phyloP scores from a whole-genome alignment of 2,113 vertebrate genomes.

The Scortum barcoo region DNA sequence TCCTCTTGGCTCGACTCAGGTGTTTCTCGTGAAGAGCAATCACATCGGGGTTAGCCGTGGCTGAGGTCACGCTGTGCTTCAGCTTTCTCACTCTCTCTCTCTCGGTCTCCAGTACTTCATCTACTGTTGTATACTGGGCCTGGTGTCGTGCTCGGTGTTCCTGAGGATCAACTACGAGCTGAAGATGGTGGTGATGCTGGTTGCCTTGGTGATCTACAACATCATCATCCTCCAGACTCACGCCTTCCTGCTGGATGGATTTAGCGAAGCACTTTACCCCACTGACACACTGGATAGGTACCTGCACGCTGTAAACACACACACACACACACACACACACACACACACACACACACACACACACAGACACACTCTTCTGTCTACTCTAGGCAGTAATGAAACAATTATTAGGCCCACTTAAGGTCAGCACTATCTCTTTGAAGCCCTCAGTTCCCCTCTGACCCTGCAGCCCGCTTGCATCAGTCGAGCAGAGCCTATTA shows the following conservation, averaged over 20 bases:
- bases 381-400: background rate
- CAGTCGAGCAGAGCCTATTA: conserved; percentile 25
- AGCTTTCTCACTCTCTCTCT: background rate
- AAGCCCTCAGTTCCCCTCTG: conserved; percentile 1
- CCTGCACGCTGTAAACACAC: background rate
- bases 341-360: background rate
- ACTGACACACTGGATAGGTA: conserved; percentile 88
- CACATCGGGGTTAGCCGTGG: background rate
- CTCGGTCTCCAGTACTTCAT: conserved; percentile 91
- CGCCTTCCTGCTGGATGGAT: conserved; percentile 90
- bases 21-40: background rate
- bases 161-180: conserved; percentile 97
- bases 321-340: background rate
- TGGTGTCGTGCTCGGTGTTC: conserved; percentile 97
- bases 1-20: background rate
- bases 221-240: conserved; percentile 95
- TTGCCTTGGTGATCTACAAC: conserved; percentile 93
- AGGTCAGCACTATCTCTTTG: conserved; percentile 7
- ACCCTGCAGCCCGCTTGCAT: conserved; percentile 21
- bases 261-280: conserved; percentile 90
- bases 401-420: background rate
- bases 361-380: background rate
- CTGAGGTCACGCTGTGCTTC: background rate
- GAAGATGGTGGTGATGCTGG: conserved; percentile 97
- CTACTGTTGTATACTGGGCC: conserved; percentile 96